Evolutionary conservation across 53 echinoderm and acorn worm species (phyloP).

Genomic region (Luidia sarsii): DNA sequence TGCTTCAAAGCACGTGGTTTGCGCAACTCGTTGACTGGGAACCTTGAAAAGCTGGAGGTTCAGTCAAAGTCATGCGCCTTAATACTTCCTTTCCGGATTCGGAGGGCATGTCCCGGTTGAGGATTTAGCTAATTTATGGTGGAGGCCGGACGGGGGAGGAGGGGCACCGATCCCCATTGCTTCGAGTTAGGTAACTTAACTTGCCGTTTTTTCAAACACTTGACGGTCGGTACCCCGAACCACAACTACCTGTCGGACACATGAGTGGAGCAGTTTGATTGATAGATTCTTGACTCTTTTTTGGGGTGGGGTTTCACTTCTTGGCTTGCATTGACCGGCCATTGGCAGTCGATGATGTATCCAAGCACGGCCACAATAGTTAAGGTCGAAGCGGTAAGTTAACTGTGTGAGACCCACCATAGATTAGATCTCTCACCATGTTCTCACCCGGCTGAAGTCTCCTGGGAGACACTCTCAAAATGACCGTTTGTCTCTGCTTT

Average conservation of each 20-base stretch:
- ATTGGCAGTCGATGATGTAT: constrained; percentile 68
- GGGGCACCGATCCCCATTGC: neutral
- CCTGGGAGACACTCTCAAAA: no score
- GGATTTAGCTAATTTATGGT: constrained; percentile 40
- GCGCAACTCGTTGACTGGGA: constrained; percentile 52
- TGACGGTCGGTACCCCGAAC: no score
- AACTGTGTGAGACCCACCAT: no score
- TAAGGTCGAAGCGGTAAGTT: constrained; percentile 90
- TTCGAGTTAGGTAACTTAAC: constrained; percentile 8
- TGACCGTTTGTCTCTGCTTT: neutral
- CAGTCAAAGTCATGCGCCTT: constrained; percentile 51
- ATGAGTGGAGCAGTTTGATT: constrained; percentile 18
- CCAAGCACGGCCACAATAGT: constrained; percentile 77
- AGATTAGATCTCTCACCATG: no score
- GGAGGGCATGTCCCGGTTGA: constrained; percentile 25
- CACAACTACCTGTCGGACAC: no score
- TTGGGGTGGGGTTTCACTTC: constrained; percentile 38
- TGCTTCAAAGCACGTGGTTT: no score
- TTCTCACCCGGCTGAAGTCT: no score
- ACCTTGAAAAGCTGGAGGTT: no score
- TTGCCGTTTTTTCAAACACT: constrained; percentile 5
- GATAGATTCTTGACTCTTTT: constrained; percentile 10
- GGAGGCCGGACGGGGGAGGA: neutral
- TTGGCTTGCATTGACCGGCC: constrained; percentile 17
- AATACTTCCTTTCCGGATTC: neutral